Conservation (phyloP, 2,888 invertebrate species). For the Caenorhabditis macrosperma region DNA sequence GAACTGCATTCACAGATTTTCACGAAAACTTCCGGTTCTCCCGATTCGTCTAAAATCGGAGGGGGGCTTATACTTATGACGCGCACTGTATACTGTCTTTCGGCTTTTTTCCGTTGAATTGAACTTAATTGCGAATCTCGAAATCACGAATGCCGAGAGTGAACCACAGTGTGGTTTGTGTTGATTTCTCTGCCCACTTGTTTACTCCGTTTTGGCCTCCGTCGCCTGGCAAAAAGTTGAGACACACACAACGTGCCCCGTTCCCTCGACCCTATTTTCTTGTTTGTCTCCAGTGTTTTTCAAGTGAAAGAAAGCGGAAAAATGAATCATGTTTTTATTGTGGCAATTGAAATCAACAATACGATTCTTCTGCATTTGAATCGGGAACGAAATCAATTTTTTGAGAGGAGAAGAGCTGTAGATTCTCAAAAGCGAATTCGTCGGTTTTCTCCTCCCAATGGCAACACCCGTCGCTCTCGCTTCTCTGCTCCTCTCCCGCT, state of each 20-base stretch:
- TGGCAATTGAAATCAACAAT: not conserved
- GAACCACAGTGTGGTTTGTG: constrained; percentile 35
- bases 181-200: constrained; percentile 37
- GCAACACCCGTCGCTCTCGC: not conserved
- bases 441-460: too few relatives aligned
- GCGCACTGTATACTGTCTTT: too few relatives aligned
- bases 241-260: not conserved
- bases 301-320: not conserved
- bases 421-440: too few relatives aligned
- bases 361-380: not conserved
- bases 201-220: constrained; percentile 26
- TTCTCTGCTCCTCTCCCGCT: constrained; percentile 1
- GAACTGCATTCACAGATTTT: too few relatives aligned
- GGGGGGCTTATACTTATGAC: too few relatives aligned
- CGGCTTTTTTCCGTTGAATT: too few relatives aligned
- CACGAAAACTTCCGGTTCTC: too few relatives aligned
- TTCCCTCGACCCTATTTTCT: not conserved
- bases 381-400: not conserved
- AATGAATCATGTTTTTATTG: too few relatives aligned
- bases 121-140: too few relatives aligned
- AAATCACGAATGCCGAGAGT: too few relatives aligned
- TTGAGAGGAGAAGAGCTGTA: too few relatives aligned
- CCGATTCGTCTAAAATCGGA: too few relatives aligned
- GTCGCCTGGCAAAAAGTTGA: constrained; percentile 10
- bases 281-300: constrained; percentile 25